Evolutionary conservation across 2,113 vertebrate species (phyloP).

Genomic region (Hippoglossus stenolepis): DNA sequence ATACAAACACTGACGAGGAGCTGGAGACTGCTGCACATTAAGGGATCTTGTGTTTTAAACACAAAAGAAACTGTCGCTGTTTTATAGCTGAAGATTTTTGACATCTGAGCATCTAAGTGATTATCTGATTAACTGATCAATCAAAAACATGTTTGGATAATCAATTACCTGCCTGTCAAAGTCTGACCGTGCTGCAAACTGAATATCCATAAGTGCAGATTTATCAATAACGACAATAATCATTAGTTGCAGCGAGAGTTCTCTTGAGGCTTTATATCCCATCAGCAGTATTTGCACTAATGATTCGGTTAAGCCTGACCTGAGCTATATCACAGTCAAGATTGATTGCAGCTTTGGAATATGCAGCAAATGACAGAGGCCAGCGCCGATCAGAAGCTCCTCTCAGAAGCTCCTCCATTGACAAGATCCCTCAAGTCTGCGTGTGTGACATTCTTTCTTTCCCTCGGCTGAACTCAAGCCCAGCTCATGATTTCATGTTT

Average conservation of each 20-base stretch:
- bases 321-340: neutral
- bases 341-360: neutral
- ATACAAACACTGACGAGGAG: too few species aligned
- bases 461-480: neutral
- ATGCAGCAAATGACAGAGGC: too few species aligned
- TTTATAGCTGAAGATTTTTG: too few species aligned
- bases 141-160: too few species aligned
- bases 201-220: neutral
- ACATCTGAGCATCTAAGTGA: neutral
- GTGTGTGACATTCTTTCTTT: neutral
- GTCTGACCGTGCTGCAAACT: too few species aligned
- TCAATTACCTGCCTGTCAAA: too few species aligned
- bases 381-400: neutral
- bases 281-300: too few species aligned
- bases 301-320: neutral
- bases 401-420: neutral
- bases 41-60: too few species aligned
- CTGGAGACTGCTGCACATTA: too few species aligned
- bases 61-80: too few species aligned
- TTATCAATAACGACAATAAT: neutral
- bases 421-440: neutral
- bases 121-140: neutral
- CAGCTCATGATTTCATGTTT: constrained; percentile 21
- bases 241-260: too few species aligned
- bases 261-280: too few species aligned